phyloP scores from a whole-genome alignment of 37 sponge, comb jelly and placozoan species.

The Haliclona indistincta region DNA sequence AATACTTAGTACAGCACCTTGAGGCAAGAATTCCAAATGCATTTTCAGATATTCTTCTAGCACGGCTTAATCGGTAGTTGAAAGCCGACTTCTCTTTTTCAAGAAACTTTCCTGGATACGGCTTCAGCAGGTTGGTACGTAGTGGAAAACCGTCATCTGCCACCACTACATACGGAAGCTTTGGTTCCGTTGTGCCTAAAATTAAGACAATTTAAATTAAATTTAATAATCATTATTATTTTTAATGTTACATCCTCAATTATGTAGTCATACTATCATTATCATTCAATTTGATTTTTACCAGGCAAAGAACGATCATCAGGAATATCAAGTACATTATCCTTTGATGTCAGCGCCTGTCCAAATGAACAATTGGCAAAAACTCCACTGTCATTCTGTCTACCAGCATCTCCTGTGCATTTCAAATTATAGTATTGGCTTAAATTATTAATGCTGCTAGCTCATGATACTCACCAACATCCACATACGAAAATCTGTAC shows the following conservation, averaged over 20 bases:
- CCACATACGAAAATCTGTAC: conserved; percentile 36
- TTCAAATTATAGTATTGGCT: no score
- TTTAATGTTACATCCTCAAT: no score
- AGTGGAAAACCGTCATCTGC: conserved; percentile 43
- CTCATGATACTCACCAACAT: no score
- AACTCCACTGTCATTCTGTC: conserved; percentile 53
- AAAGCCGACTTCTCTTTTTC: neutral
- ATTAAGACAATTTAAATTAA: no score
- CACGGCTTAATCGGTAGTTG: conserved; percentile 24
- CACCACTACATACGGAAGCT: conserved; percentile 19
- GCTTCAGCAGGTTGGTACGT: conserved; percentile 14
- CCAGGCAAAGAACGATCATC: conserved; percentile 9
- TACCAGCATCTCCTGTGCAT: conserved; percentile 47
- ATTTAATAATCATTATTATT: no score
- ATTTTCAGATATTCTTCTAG: conserved; percentile 7
- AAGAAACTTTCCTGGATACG: conserved; percentile 35
- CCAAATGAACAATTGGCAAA: conserved; percentile 46
- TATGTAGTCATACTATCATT: no score
- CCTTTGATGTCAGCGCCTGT: conserved; percentile 30
- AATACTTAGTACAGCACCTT: no score
- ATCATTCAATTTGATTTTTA: no score
- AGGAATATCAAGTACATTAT: conserved; percentile 22
- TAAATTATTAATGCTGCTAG: no score
- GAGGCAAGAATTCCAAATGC: conserved; percentile 28
- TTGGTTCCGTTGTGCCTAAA: conserved; percentile 13